Evolutionary conservation across 2,797 vertebrate species (phyloP).

Genomic region (Halcyon badia): DNA sequence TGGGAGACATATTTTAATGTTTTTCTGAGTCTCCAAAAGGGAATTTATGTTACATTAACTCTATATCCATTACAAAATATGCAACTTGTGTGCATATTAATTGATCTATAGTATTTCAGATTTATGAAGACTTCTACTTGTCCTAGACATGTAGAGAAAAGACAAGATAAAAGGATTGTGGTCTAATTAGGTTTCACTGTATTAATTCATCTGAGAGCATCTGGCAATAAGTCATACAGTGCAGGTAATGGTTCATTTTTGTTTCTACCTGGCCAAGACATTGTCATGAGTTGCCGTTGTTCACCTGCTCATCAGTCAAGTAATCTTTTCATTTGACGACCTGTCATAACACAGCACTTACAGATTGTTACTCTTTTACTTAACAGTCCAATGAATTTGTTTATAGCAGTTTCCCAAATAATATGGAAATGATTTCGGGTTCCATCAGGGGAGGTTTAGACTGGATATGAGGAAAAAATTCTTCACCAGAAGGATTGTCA

Average conservation of each 20-base stretch:
- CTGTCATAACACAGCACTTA: not conserved
- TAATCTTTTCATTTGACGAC: not conserved
- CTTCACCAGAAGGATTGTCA: not conserved
- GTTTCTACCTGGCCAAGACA: not conserved
- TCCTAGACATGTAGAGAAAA: not conserved
- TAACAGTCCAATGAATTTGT: not conserved
- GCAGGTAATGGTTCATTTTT: not conserved
- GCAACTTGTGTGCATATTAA: conserved; percentile 9
- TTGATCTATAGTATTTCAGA: conserved; percentile 15
- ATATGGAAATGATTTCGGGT: not conserved
- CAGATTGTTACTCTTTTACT: not conserved
- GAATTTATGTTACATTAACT: conserved; percentile 14
- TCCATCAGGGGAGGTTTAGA: not conserved
- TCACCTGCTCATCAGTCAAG: not conserved
- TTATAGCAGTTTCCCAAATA: not conserved
- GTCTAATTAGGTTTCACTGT: conserved; percentile 34
- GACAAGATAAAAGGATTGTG: conserved; percentile 21
- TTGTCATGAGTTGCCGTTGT: not conserved
- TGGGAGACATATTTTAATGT: not conserved
- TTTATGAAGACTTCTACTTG: conserved; percentile 31
- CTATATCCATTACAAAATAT: conserved; percentile 8
- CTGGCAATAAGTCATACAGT: not conserved
- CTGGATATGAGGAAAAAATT: not conserved
- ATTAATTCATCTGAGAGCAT: not conserved
- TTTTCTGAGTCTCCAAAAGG: not conserved